These are phyloP conservation scores for Melanophora roralis DNA, from an alignment of 2,888 invertebrate genomes.

Conservation along the genomic window DNA sequence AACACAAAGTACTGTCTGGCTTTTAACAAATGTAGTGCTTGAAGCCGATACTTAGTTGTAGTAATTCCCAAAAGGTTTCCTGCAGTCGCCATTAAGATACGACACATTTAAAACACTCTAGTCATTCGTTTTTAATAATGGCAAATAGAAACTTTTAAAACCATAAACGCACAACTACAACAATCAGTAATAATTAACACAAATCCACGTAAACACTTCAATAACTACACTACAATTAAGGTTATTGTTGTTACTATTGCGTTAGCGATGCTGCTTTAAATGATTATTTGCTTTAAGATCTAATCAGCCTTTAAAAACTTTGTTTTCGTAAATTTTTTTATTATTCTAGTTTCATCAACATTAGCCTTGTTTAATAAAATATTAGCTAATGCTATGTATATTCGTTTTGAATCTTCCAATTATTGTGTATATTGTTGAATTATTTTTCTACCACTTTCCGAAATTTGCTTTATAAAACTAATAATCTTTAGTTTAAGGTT, in stretches of 20 bases:
- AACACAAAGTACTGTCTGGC: neutral
- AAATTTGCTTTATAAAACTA: neutral
- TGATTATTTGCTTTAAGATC: too few relatives aligned
- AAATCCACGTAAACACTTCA: slow-evolving; percentile 29
- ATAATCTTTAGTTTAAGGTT: neutral
- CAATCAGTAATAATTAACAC: neutral
- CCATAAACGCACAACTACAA: neutral
- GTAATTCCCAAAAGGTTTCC: slow-evolving; percentile 35
- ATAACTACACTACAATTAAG: neutral
- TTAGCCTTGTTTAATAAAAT: neutral
- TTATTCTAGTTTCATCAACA: neutral
- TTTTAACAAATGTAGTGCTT: neutral
- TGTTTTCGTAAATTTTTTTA: neutral
- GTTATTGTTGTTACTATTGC: neutral
- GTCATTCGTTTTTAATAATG: neutral
- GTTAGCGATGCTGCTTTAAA: slow-evolving; percentile 4
- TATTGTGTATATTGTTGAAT: neutral
- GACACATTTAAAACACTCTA: neutral
- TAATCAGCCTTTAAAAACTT: neutral
- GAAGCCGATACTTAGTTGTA: slow-evolving; percentile 33
- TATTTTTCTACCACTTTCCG: neutral
- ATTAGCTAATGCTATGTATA: neutral
- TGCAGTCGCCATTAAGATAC: neutral
- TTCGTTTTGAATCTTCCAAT: neutral
- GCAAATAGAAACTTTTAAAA: neutral